A percentile compares a stretch with the other conserved stretches of the same genome.
Conservation (phyloP, 1,140 invertebrate genomes). For the Bombus sibiricus region DNA sequence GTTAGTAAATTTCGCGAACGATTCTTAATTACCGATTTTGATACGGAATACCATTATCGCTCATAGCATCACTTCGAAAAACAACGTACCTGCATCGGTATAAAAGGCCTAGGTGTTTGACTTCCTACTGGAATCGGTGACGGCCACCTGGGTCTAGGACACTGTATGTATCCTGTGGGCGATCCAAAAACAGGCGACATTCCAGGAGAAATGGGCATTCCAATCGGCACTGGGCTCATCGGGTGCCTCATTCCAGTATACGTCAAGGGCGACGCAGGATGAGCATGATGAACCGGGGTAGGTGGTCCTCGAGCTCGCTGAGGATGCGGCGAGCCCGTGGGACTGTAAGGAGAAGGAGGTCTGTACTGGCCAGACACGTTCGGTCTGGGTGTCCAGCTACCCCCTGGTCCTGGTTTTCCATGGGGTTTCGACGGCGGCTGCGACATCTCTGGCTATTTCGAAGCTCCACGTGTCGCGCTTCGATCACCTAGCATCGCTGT, state of each 20-base stretch:
- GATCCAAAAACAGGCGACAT: conserved; percentile 79
- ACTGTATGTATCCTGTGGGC: conserved; percentile 81
- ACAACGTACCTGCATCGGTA: conserved; percentile 73
- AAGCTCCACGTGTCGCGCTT: conserved; percentile 33
- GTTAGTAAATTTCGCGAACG: fast-evolving
- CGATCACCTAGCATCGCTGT: conserved; percentile 71
- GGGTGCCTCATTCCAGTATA: conserved; percentile 77
- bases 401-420: conserved; percentile 72
- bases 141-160: conserved; percentile 87
- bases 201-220: conserved; percentile 79
- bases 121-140: conserved; percentile 78
- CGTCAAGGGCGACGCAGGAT: conserved; percentile 74
- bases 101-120: conserved; percentile 77
- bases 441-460: conserved; percentile 74
- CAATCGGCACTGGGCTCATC: conserved; percentile 79
- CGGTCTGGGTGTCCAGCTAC: conserved; percentile 69
- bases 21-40: not conserved
- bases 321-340: conserved; percentile 57
- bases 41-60: not conserved
- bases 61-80: fast-evolving
- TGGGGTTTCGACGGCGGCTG: conserved; percentile 83
- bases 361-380: conserved; percentile 75
- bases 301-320: conserved; percentile 57
- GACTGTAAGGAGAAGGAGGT: conserved; percentile 61
- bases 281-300: conserved; percentile 70